Evolutionary conservation across 2,888 invertebrate species (phyloP).

Genomic region (Dicyrtomina minuta): DNA sequence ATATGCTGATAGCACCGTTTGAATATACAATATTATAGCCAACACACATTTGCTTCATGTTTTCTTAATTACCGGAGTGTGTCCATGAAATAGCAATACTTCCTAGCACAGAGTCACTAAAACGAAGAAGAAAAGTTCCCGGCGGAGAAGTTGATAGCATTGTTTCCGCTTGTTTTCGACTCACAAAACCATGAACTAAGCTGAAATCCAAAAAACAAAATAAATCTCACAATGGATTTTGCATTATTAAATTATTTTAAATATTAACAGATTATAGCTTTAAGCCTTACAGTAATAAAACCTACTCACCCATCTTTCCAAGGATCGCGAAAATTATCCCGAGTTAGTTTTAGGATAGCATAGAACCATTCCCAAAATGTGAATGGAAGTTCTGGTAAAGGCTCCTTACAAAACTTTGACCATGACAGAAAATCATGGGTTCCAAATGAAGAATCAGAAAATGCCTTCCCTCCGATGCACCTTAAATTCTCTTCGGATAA

Average conservation of each 20-base stretch:
- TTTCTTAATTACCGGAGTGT: constrained; percentile 8
- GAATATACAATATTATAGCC: too few species aligned
- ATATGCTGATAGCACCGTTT: too few species aligned
- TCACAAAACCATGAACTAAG: constrained; percentile 88
- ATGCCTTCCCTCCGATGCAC: constrained; percentile 88
- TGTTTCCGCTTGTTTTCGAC: constrained; percentile 88
- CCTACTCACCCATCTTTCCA: constrained; percentile 81
- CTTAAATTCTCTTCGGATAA: constrained; percentile 84
- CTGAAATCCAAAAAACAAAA: constrained; percentile 60
- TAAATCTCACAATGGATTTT: too few species aligned
- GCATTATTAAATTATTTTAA: too few species aligned
- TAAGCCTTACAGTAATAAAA: constrained; percentile 23
- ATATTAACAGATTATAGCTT: too few species aligned
- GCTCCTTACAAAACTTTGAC: constrained; percentile 92
- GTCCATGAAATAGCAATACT: constrained; percentile 95
- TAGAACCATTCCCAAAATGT: constrained; percentile 99
- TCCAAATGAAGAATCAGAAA: constrained; percentile 57
- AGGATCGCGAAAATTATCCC: constrained; percentile 84
- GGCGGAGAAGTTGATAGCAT: constrained; percentile 71
- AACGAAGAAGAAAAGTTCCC: constrained; percentile 91
- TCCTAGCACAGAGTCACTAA: constrained; percentile 94
- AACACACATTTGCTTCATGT: too few species aligned
- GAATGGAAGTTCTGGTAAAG: constrained; percentile 86
- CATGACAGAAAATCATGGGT: constrained; percentile 65
- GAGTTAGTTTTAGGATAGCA: constrained; percentile 93